Conservation (phyloP, 2,888 invertebrate species). For the Chrysomela aeneicollis region DNA sequence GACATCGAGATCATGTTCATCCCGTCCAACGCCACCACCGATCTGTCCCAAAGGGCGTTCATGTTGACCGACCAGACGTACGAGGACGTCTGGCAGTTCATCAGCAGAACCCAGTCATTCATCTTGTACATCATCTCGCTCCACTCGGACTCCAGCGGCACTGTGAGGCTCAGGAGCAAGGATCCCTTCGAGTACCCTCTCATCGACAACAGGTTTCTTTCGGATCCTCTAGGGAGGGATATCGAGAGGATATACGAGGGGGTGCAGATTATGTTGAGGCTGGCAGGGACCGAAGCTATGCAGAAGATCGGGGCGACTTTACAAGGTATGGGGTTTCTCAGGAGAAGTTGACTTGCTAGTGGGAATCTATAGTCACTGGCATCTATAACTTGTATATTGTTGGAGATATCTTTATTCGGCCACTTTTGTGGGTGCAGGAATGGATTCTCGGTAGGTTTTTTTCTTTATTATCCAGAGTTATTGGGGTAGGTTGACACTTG, state of each 20-base stretch:
- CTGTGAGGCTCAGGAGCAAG: constrained; percentile 61
- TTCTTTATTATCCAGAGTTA: too few relatives aligned
- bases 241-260: constrained; percentile 66
- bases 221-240: constrained; percentile 60
- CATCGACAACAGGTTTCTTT: constrained; percentile 74
- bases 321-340: constrained; percentile 22
- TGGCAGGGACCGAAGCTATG: constrained; percentile 64
- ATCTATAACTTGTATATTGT: too few relatives aligned
- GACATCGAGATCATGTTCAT: constrained; percentile 57
- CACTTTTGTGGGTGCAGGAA: too few relatives aligned
- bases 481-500: too few relatives aligned
- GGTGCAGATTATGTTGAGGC: constrained; percentile 56
- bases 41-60: constrained; percentile 40
- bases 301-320: constrained; percentile 62
- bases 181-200: constrained; percentile 60
- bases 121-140: constrained; percentile 45
- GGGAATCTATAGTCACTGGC: too few relatives aligned
- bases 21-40: constrained; percentile 60
- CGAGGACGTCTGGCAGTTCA: constrained; percentile 59
- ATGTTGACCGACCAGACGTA: constrained; percentile 45
- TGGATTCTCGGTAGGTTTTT: too few relatives aligned
- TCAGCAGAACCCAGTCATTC: constrained; percentile 31
- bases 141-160: constrained; percentile 64
- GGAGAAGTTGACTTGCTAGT: too few relatives aligned
- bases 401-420: too few relatives aligned